phyloP scores from a whole-genome alignment of 2,113 vertebrate species.

The Seriola dumerili region DNA sequence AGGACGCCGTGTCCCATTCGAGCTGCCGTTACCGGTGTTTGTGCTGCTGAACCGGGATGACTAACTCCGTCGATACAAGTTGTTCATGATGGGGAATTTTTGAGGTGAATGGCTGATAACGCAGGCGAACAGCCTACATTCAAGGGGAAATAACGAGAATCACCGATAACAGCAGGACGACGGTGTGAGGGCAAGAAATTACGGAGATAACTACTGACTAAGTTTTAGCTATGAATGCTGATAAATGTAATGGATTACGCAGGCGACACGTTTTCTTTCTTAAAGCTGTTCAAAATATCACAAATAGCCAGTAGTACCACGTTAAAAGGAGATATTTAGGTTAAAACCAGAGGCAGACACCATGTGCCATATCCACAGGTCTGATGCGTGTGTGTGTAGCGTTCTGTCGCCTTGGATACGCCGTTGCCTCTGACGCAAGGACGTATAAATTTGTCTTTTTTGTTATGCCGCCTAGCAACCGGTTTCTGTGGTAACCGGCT shows the following conservation, averaged over 20 bases:
- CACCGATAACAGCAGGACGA: neutral
- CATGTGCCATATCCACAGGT: constrained; percentile 68
- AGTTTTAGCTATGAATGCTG: neutral
- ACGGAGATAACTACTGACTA: neutral
- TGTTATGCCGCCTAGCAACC: constrained; percentile 90
- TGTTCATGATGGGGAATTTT: constrained; percentile 53
- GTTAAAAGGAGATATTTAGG: neutral
- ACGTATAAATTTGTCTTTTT: constrained; percentile 86
- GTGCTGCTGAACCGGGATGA: constrained; percentile 73
- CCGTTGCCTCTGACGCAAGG: constrained; percentile 84
- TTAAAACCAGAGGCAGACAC: constrained; percentile 35
- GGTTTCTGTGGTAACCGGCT: constrained; percentile 80
- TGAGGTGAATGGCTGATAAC: constrained; percentile 50
- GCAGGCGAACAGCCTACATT: constrained; percentile 34
- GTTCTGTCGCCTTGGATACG: constrained; percentile 86
- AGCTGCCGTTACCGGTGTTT: constrained; percentile 67
- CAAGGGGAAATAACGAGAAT: constrained; percentile 4
- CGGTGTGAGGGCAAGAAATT: neutral
- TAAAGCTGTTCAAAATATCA: neutral
- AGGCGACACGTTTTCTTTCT: neutral
- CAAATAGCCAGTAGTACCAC: neutral
- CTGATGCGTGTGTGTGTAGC: constrained; percentile 81
- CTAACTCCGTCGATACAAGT: constrained; percentile 73
- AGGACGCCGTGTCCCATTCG: constrained; percentile 79
- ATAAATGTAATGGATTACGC: neutral